Base-by-base conservation (phyloP, 1,140 invertebrate genomes). In the Arion vulgaris region DNA sequence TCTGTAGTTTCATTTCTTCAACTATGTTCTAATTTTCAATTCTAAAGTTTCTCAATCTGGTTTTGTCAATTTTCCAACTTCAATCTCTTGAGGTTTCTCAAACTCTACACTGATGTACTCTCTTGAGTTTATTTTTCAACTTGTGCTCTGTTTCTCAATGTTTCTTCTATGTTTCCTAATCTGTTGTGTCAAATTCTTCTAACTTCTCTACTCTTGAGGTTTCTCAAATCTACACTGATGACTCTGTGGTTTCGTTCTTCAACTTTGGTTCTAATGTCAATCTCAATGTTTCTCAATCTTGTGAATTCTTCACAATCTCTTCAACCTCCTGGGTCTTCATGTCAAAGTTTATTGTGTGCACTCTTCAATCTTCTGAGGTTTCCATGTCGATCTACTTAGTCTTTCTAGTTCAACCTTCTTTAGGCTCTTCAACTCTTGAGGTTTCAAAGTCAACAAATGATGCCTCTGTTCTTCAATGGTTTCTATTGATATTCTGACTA, bases 311-410 rank as follows among this genome's bases (percentile, higher is more conserved):
- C n/a, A n/a, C n/a, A 57, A 79, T 11, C 49, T 72, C 68, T 41
- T 81, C 82, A 17, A 82, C 72, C 77, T 84, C 82, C n/a, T 84
- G 82, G 41, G 72, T 51, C 51, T 84, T 80, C 72, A 7, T 82
- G 45, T 53, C 72, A 39, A 80, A 53, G 41, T 41, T 45, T 0
- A 76, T 36, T 23, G 66, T 71, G 57, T 84, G 78, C 73, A 45
- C 57, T 72, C 49, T 26, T 80, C 57, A 49, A 81, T 82, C 71
- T 19, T 84, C 82, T 15, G 19, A 38, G 57, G 69, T 17, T 84
- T 82, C 83, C 38, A 71, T 41, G 39, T 76, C 68, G 39, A 53
- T 19, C 49, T 74, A 32, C 17, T 39, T 15, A 13, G 80, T 41
- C 57, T 82, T 80, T 51, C 80, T 73, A 26, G 53, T 4, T 75